Percentiles rank a stretch among this genome's conserved stretches.
Evolutionary conservation across 2,888 invertebrate genomes (phyloP).

Genomic region (Ferrisia virgata): DNA sequence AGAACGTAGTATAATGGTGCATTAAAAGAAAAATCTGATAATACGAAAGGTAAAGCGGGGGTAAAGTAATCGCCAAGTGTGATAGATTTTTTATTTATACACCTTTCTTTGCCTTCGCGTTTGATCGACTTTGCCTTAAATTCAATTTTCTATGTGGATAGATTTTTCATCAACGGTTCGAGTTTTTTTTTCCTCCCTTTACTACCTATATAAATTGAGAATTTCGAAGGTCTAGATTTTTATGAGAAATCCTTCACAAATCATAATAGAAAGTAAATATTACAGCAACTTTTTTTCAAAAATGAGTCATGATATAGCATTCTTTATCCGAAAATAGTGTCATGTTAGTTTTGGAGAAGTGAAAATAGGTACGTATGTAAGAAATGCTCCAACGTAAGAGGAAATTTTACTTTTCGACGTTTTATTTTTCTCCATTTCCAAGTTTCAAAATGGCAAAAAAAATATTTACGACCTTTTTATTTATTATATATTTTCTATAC

Average conservation of each 20-base stretch:
- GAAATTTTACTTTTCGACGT: neutral
- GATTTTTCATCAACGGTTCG: conserved; percentile 8
- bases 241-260: conserved; percentile 8
- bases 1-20: neutral
- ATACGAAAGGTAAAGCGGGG: neutral
- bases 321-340: conserved; percentile 1
- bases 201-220: neutral
- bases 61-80: conserved; percentile 26
- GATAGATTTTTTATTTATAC: conserved; percentile 26
- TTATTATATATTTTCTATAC: neutral
- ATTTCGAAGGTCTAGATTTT: conserved; percentile 21
- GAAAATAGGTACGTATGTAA: neutral
- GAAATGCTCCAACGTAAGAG: neutral
- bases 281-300: neutral
- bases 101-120: neutral
- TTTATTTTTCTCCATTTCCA: neutral
- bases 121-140: conserved; percentile 10
- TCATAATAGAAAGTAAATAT: conserved; percentile 26
- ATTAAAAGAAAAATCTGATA: neutral
- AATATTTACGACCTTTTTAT: neutral
- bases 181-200: no score
- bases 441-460: neutral
- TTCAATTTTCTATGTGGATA: conserved; percentile 26
- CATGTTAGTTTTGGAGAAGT: neutral
- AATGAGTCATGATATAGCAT: neutral